Evolutionary conservation across 2,113 vertebrate genomes (phyloP).

Genomic region (Pholis gunnellus): DNA sequence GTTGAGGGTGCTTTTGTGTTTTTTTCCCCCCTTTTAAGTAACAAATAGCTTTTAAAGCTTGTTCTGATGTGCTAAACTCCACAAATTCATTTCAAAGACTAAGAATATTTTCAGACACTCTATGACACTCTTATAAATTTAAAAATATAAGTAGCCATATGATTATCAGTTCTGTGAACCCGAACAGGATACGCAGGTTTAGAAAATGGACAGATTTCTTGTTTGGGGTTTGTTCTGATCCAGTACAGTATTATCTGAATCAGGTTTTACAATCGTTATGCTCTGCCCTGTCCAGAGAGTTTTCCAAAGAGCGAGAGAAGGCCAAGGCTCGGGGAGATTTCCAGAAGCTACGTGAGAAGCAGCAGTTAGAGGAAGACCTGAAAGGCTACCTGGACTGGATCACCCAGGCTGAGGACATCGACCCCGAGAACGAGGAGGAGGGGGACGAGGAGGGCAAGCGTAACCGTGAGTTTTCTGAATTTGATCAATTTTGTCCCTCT

Average conservation of each 20-base stretch:
- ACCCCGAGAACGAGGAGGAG: slow-evolving; percentile 95
- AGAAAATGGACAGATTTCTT: not conserved
- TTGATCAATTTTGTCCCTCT: not conserved
- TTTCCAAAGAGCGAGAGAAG: slow-evolving; percentile 99
- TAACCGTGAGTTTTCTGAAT: slow-evolving; percentile 88
- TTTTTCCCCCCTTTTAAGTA: no score
- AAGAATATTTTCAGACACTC: not conserved
- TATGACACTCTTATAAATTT: no score
- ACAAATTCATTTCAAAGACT: not conserved
- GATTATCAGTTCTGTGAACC: not conserved
- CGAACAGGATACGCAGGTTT: not conserved
- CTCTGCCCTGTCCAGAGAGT: slow-evolving; percentile 86
- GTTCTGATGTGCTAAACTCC: not conserved
- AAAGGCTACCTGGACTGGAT: slow-evolving; percentile 99
- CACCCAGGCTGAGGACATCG: slow-evolving; percentile 97
- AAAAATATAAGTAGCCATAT: not conserved
- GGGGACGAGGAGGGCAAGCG: slow-evolving; percentile 92
- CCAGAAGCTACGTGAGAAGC: slow-evolving; percentile 97
- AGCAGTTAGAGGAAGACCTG: slow-evolving; percentile 96
- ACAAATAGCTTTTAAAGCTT: not conserved
- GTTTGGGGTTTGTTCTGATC: not conserved
- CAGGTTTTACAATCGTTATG: not conserved
- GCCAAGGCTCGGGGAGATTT: slow-evolving; percentile 98
- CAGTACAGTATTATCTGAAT: not conserved
- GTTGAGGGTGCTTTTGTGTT: not conserved